These are phyloP conservation scores for Fukomys damarensis DNA, from an alignment of 2,113 vertebrate species.

Conservation along the genomic window DNA sequence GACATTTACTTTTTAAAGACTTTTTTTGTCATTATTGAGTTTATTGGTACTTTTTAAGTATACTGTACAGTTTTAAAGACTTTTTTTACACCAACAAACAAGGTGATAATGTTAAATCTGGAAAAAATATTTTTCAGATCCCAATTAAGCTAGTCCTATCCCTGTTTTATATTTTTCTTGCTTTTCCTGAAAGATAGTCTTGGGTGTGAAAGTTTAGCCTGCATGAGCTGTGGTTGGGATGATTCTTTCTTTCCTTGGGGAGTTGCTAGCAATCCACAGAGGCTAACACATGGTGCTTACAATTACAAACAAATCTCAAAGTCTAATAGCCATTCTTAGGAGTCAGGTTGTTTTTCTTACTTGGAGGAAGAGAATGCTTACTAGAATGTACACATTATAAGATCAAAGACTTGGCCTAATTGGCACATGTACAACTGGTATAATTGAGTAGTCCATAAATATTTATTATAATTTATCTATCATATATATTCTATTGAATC, in stretches of 20 bases:
- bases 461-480: background rate
- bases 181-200: background rate
- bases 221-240: accelerated
- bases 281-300: background rate
- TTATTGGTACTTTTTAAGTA: no score
- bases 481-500: background rate
- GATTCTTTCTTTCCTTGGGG: background rate
- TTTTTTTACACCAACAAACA: background rate
- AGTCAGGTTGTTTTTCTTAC: background rate
- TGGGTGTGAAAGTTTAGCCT: no score
- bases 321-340: background rate
- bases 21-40: no score
- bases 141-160: background rate
- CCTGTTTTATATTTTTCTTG: background rate
- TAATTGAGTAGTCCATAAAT: background rate
- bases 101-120: background rate
- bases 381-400: background rate
- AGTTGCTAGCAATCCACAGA: background rate
- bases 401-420: background rate
- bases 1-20: no score
- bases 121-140: background rate
- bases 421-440: background rate
- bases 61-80: no score
- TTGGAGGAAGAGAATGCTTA: background rate
- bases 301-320: background rate